These are phyloP conservation scores for Cacatua alba DNA, from an alignment of 2,113 vertebrate species.

Conservation along the genomic window DNA sequence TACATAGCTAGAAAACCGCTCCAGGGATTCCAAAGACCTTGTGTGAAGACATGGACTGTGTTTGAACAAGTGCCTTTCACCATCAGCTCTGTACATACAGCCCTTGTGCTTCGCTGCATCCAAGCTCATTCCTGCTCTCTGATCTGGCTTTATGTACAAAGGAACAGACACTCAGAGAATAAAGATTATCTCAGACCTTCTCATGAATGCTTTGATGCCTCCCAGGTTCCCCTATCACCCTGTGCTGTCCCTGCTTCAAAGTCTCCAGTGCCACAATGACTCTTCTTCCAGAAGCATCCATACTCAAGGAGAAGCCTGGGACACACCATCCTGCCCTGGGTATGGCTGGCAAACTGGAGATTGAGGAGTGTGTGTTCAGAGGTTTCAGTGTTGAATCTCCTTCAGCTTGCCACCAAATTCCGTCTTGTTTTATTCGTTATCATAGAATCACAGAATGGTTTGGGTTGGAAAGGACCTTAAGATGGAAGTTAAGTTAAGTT, in stretches of 20 bases:
- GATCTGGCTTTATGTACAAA: neutral
- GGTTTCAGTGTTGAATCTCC: neutral
- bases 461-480: neutral
- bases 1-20: neutral
- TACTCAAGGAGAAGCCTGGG: neutral
- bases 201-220: neutral
- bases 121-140: neutral
- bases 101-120: neutral
- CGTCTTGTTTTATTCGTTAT: neutral
- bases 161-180: neutral
- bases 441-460: neutral
- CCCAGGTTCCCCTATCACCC: neutral
- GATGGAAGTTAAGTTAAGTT: neutral
- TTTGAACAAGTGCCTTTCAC: neutral
- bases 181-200: neutral
- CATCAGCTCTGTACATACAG: neutral
- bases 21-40: neutral
- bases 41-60: neutral
- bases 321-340: neutral
- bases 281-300: neutral
- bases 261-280: rapidly evolving
- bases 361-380: rapidly evolving
- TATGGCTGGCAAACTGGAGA: neutral
- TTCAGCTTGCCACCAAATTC: neutral
- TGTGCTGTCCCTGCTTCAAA: neutral